Evolutionary conservation across 2,113 vertebrate genomes (phyloP), one percentile per base, ranked within the genome.

Genomic region (Psittacus erithacus): DNA sequence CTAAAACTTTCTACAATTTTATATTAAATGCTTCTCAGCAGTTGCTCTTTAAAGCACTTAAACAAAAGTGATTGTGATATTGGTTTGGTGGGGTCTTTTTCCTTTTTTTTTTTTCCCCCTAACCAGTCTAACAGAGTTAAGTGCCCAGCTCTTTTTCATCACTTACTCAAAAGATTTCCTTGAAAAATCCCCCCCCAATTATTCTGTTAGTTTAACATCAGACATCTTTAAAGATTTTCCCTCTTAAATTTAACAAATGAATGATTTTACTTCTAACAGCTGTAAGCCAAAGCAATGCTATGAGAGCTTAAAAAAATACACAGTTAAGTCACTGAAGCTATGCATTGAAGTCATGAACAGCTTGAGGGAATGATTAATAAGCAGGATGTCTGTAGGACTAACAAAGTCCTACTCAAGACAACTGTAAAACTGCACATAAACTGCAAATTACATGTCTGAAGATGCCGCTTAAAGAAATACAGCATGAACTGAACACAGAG

Each of bases 71-170:
- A 25, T 19, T 82, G 18, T 85, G n/a, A 3, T 63, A 89, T 86
- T 49, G 31, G 3, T 62, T 71, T 47, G 25, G 2, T 2, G 20
- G 23, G 23, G 11, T 24, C 24, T 44, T 25, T 28, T 38, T 39
- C 11, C 2, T 25, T 12, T 46, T 6, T 33, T 33, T n/a, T 64
- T 52, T 35, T 59, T 10, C 8, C 9, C 12, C 6, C 82, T 88
- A 91, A 92, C 11, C 23, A 5, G n/a, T 93, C 69, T 90, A 96
- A 97, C 91, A 95, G 95, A 83, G 80, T 96, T 96, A 95, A 96
- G 96, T 95, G 96, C 93, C 89, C 96, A 95, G 95, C 91, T 95
- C 90, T 90, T 96, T 94, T 81, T 90, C 75, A 95, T 70, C 79
- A 92, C 62, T 95, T 82, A 82, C 87, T 84, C 53, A 84, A 91